Evolutionary conservation across 35 echinoderm and acorn worm species (phyloP), one percentile per base, ranked within the genome.

Genomic region (Ptychodera flava): DNA sequence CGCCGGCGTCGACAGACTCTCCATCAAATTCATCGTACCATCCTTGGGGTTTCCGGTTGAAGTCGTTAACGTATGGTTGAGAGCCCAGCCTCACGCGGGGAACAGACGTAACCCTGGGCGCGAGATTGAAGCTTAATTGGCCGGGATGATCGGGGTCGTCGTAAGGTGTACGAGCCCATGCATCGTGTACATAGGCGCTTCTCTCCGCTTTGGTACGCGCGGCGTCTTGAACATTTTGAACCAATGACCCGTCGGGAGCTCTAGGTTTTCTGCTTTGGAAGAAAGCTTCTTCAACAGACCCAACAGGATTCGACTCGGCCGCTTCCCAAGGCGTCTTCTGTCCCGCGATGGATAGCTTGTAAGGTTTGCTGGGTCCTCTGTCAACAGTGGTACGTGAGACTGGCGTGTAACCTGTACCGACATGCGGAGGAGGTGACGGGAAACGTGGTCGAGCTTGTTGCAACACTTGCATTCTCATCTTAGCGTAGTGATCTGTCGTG

Each of bases 11-110:
- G 14, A 36, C 35, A 0, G 33, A 33, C 2, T 36, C 82, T 6
- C 28, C 28, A 2, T 36, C 82, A 14, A n/a, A 36, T 16, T 36
- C 16, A 31, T 36, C 37, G 0, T 34, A 33, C 82, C 82, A 83
- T 34, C 82, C 82, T 14, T 34, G 30, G 35, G 82, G 1, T 37
- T 34, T 36, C 12, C 82, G 32, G 35, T 83, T 83, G 28, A 36
- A 37, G 82, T 83, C 37, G 33, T 36, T 83, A 36, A 36, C 37
- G 30, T 37, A 83, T 1, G 82, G 82, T 64, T 64, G 45, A 12
- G 45, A 6, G 45, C 45, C 45, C 22, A 64, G 45, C 22, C 45
- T 64, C 45, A 64, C 45, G 22, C 45, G 45, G 6, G 45, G 45
- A 12, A 64, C 22, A 12, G 45, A 22, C 45, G 45, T 64, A 12